Base-by-base conservation (phyloP, 2,797 vertebrate genomes). In the Lophius americanus region DNA sequence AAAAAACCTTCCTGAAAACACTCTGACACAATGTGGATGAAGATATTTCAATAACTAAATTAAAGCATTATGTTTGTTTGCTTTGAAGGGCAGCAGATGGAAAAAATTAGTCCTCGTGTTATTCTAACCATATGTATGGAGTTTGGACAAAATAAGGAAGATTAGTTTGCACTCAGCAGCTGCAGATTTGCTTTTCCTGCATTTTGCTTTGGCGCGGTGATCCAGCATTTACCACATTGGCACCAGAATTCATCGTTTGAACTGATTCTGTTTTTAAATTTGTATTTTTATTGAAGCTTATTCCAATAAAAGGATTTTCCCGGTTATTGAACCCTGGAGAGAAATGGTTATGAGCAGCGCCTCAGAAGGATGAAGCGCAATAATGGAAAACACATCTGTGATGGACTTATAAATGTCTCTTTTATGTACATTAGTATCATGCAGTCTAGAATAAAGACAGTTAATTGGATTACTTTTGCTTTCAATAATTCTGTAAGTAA, bases 41-140 rank as follows among this genome's bases (percentile, higher is more conserved):
- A 23, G 23, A 23, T 23, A 23, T 23, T 85, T 78, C 52, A 77
- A 57, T 48, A 60, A 65, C 56, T 50, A 60, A 74, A 81, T 81
- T 54, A 67, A 78, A 82, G 41, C 58, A 63, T 72, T 66, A 68
- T 67, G 59, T 78, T 83, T 84, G 57, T 82, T 85, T 79, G 33
- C 61, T 72, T 77, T 82, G 66, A 44, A 54, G 46, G 51, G 73
- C 68, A 48, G 39, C 23, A 32, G 32, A 32, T 42, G 44, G 11
- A 47, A 64, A 36, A 44, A 68, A 49, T 39, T 7, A 61, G 48
- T 35, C 66, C 23, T 60, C n/a, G n/a, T 43, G 37, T 76, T 72
- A 79, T 78, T 63, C n/a, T 14, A 68, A 68, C 69, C 79, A 82
- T 59, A 54, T 86, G 85, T 72, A 62, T 75, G 59, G 70, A 70